A percentile compares a stretch with the other conserved stretches of the same genome.
Conservation (phyloP, 2,797 vertebrate genomes). For the Acanthurus tractus region DNA sequence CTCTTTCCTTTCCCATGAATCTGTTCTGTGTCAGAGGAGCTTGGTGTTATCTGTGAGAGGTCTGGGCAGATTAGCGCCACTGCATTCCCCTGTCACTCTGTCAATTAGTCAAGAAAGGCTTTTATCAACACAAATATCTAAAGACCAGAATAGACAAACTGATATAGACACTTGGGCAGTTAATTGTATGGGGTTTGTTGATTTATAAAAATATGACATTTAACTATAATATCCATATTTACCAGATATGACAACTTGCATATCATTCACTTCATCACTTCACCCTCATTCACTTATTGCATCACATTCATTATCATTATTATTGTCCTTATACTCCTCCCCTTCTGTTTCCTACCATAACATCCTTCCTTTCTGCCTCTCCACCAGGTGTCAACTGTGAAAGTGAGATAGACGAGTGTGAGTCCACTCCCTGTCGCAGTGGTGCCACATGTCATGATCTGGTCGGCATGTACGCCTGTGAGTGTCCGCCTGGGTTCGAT, state of each 20-base stretch:
- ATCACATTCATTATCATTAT: not conserved
- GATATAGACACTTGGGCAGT: conserved; percentile 5
- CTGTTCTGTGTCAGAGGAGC: conserved; percentile 61
- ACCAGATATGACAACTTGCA: not conserved
- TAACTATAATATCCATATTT: not conserved
- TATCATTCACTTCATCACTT: no score
- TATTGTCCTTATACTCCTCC: not conserved
- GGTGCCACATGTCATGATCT: conserved; percentile 88
- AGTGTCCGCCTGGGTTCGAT: conserved; percentile 88
- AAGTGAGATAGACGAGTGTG: conserved; percentile 91
- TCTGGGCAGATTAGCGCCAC: conserved; percentile 14
- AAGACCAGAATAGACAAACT: conserved; percentile 25
- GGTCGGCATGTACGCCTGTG: conserved; percentile 89
- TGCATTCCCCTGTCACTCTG: conserved; percentile 34
- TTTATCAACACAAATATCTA: conserved; percentile 16
- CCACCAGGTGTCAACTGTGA: conserved; percentile 88
- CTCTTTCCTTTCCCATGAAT: conserved; percentile 15
- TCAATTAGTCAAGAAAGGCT: conserved; percentile 2
- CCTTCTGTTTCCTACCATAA: not conserved
- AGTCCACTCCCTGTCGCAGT: conserved; percentile 88
- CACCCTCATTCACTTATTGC: not conserved
- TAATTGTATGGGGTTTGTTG: not conserved
- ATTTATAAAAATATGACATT: not conserved
- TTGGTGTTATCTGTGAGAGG: conserved; percentile 39
- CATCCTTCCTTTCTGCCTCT: not conserved